A percentile compares a stretch with the other conserved stretches of the same genome.
Evolutionary conservation across 2,888 invertebrate species (phyloP).

Genomic region (Cosmia trapezina): DNA sequence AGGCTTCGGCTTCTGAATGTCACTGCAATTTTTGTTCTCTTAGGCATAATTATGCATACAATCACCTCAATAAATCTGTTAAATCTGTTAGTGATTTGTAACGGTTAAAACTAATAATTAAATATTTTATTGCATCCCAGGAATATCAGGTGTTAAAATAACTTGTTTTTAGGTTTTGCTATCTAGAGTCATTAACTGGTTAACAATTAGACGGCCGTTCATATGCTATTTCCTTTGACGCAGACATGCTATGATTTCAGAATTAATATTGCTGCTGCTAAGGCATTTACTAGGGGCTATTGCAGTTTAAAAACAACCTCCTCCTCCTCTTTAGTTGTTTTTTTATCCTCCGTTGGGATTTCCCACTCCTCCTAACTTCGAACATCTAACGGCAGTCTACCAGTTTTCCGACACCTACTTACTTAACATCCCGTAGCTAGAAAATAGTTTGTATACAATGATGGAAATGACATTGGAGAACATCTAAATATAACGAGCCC

Average conservation of each 20-base stretch:
- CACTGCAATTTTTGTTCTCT: not conserved
- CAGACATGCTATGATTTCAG: slow-evolving; percentile 18
- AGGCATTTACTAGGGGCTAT: slow-evolving; percentile 6
- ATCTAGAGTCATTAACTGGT: slow-evolving; percentile 12
- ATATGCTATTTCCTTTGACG: slow-evolving; percentile 36
- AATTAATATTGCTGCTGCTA: slow-evolving; percentile 20
- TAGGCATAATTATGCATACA: not conserved
- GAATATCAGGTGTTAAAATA: slow-evolving; percentile 16
- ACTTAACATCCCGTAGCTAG: slow-evolving; percentile 30
- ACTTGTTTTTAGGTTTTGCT: slow-evolving; percentile 17
- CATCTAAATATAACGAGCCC: slow-evolving; percentile 41
- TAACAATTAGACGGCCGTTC: slow-evolving; percentile 37
- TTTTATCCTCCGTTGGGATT: slow-evolving; percentile 44
- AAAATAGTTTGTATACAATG: slow-evolving; percentile 22
- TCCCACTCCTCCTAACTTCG: slow-evolving; percentile 35
- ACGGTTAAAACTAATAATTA: not conserved
- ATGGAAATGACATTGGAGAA: slow-evolving; percentile 43
- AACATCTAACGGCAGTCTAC: slow-evolving; percentile 43
- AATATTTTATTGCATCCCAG: not conserved
- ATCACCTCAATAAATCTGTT: not conserved
- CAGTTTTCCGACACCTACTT: slow-evolving; percentile 52
- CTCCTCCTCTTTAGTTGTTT: too few relatives aligned
- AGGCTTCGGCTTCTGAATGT: not conserved
- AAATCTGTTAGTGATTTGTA: not conserved
- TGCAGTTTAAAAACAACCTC: too few relatives aligned